Percentiles rank a stretch among this genome's conserved stretches.
phyloP scores from a whole-genome alignment of 2,797 vertebrate genomes.

The Labeo calbasu region DNA sequence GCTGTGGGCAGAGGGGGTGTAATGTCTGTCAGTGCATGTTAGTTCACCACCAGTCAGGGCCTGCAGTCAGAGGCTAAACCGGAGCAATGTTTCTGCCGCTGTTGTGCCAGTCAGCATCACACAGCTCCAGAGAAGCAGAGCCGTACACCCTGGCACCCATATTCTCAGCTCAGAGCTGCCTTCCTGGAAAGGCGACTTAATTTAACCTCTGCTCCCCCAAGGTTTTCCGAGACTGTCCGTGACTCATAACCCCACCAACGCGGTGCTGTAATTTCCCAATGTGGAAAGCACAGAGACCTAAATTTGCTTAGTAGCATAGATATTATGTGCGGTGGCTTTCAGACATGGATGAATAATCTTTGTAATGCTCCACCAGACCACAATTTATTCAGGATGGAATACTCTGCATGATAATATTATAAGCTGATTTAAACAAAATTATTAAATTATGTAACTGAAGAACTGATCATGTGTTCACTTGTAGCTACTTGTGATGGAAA shows the following conservation, averaged over 20 bases:
- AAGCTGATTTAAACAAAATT: neutral
- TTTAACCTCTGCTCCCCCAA: constrained; percentile 12
- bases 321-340: constrained; percentile 5
- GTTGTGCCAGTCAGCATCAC: constrained; percentile 50
- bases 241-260: neutral
- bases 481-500: neutral
- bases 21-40: constrained; percentile 61
- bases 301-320: neutral
- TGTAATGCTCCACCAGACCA: constrained; percentile 10
- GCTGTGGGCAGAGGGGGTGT: constrained; percentile 42
- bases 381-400: constrained; percentile 10
- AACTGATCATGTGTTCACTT: neutral
- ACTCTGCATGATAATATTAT: neutral
- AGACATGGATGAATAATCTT: constrained; percentile 26
- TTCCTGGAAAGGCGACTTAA: constrained; percentile 54
- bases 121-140: constrained; percentile 33
- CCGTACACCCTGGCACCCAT: constrained; percentile 19
- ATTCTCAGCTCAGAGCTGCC: neutral
- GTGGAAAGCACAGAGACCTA: neutral
- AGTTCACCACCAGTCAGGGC: constrained; percentile 46
- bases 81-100: constrained; percentile 44
- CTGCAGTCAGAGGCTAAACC: constrained; percentile 52
- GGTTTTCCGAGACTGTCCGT: neutral
- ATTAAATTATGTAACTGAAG: neutral
- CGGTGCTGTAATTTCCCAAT: neutral